Percentiles rank a stretch among this genome's conserved stretches.
Conservation (phyloP, 2,888 invertebrate genomes). For the Hemistola chrysoprasaria region DNA sequence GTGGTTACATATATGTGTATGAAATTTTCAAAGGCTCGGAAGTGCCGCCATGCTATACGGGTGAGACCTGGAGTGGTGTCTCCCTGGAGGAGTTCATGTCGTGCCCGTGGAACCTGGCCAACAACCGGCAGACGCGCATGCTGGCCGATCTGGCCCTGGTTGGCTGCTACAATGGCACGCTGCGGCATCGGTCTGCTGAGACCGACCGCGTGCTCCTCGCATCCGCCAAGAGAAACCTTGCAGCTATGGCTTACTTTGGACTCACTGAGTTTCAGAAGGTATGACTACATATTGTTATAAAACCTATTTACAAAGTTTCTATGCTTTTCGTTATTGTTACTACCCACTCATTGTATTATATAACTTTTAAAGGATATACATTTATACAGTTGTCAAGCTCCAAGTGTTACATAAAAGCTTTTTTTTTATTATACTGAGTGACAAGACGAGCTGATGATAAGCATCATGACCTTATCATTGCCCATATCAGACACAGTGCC, state of each 20-base stretch:
- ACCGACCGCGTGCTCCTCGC: slow-evolving; percentile 93
- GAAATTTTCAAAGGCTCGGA: too few species aligned
- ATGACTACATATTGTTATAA: slow-evolving; percentile 3
- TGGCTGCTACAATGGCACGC: slow-evolving; percentile 95
- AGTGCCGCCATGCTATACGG: slow-evolving; percentile 91
- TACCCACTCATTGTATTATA: too few species aligned
- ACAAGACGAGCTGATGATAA: too few species aligned
- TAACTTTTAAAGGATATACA: too few species aligned
- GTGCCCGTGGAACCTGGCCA: slow-evolving; percentile 96
- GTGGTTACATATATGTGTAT: too few species aligned
- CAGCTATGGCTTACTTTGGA: slow-evolving; percentile 98
- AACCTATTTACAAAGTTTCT: neutral
- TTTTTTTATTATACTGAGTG: too few species aligned
- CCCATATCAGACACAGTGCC: too few species aligned
- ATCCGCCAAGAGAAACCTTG: slow-evolving; percentile 97
- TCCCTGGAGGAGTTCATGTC: slow-evolving; percentile 94
- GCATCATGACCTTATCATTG: too few species aligned
- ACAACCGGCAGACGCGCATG: slow-evolving; percentile 99
- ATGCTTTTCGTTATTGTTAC: neutral
- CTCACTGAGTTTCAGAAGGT: slow-evolving; percentile 97
- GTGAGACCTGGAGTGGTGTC: slow-evolving; percentile 94
- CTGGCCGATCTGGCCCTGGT: slow-evolving; percentile 96
- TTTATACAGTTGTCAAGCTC: too few species aligned
- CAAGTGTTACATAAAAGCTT: too few species aligned
- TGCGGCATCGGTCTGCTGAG: slow-evolving; percentile 86